These are phyloP conservation scores for Nephrotoma flavescens DNA, from an alignment of 2,888 invertebrate species.

Conservation along the genomic window DNA sequence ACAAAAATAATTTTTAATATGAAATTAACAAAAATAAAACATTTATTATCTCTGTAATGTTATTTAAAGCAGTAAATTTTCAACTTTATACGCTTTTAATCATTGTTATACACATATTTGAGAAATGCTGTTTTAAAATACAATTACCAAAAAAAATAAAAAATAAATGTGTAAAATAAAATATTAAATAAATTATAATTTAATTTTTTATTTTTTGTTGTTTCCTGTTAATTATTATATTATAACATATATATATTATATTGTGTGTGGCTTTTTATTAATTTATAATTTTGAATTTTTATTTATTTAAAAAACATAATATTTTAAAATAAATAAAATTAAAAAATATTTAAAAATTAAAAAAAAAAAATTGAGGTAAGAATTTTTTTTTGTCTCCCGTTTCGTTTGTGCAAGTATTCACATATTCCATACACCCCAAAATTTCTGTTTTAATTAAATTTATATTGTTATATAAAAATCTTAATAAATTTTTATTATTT, in stretches of 20 bases:
- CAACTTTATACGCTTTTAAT: not conserved
- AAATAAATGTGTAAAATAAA: not conserved
- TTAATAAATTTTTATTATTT: not conserved
- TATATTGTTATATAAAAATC: not conserved
- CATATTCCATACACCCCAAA: not conserved
- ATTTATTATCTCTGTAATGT: not conserved
- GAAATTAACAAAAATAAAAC: not conserved
- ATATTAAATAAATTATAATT: not conserved
- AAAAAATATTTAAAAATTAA: not conserved
- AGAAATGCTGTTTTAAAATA: not conserved
- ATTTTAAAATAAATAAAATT: not conserved
- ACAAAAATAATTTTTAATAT: not conserved
- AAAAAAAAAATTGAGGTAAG: not conserved
- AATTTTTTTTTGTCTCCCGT: not conserved
- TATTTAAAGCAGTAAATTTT: not conserved
- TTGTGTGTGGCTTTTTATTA: not conserved
- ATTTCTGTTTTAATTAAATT: not conserved
- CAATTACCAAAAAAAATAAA: not conserved
- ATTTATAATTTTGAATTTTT: not conserved
- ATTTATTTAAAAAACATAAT: not conserved
- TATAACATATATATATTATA: not conserved
- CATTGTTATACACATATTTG: not conserved
- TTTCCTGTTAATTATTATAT: not conserved
- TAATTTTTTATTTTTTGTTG: not conserved
- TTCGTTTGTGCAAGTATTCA: not conserved